A percentile compares a stretch with the other conserved stretches of the same genome.
These are phyloP conservation scores for Leptura quadrifasciata DNA, from an alignment of 2,888 invertebrate genomes.

Conservation along the genomic window DNA sequence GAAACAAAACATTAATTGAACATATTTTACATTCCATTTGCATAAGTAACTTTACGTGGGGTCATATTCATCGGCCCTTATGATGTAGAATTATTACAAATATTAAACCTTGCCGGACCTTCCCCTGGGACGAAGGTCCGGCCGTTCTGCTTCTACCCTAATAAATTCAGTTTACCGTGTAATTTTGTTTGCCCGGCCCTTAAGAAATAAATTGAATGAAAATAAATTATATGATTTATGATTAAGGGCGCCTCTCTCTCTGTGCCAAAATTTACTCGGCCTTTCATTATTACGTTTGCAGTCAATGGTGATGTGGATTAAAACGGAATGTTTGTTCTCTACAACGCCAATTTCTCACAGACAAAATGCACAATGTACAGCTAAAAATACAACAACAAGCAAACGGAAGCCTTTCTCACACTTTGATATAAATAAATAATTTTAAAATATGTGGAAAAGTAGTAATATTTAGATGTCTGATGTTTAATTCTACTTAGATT, in stretches of 20 bases:
- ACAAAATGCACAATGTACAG: not conserved
- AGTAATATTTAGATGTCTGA: too few species aligned
- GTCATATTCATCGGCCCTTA: constrained; percentile 57
- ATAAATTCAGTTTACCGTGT: constrained; percentile 59
- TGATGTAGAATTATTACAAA: constrained; percentile 59
- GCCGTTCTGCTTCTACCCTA: constrained; percentile 51
- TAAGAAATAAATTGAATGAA: constrained; percentile 54
- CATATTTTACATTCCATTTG: constrained; percentile 53
- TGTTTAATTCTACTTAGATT: too few species aligned
- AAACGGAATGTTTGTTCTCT: not conserved
- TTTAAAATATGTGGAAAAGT: too few species aligned
- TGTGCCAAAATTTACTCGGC: not conserved
- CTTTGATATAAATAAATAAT: too few species aligned
- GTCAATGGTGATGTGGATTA: not conserved
- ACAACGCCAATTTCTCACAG: not conserved
- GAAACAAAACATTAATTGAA: constrained; percentile 39
- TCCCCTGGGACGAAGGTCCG: constrained; percentile 44
- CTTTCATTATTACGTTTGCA: not conserved
- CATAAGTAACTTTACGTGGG: constrained; percentile 53
- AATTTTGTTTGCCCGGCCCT: constrained; percentile 56
- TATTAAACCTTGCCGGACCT: constrained; percentile 57
- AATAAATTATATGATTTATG: constrained; percentile 54
- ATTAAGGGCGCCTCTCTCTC: constrained; percentile 6
- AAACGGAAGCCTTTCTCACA: too few species aligned
- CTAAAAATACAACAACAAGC: too few species aligned